phyloP scores from a whole-genome alignment of 2,888 invertebrate species.

The Eupithecia exiguata region DNA sequence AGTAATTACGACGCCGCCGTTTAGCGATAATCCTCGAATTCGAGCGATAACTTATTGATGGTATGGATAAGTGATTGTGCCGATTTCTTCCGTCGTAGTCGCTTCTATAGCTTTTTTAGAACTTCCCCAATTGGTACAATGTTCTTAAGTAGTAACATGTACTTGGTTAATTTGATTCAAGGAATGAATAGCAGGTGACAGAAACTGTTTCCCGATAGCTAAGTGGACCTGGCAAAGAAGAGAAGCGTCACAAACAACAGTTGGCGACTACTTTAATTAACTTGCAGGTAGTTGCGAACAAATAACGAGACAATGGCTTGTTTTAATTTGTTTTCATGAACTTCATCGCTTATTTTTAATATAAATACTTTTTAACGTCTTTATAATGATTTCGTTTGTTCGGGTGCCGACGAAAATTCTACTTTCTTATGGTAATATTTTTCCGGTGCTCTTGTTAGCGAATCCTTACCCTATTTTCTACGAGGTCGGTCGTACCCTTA shows the following conservation, averaged over 20 bases:
- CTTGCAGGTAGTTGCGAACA: slow-evolving; percentile 29
- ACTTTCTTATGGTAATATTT: slow-evolving; percentile 10
- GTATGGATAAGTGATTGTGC: slow-evolving; percentile 21
- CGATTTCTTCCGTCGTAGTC: slow-evolving; percentile 21
- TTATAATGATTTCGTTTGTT: neutral
- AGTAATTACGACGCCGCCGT: slow-evolving; percentile 26
- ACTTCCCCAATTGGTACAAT: neutral
- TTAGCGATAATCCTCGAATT: slow-evolving; percentile 27
- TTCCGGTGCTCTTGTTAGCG: slow-evolving; percentile 3
- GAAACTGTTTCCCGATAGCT: neutral
- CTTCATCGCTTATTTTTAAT: slow-evolving; percentile 7
- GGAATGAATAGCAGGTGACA: neutral
- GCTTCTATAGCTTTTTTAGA: slow-evolving; percentile 11
- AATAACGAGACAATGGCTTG: slow-evolving; percentile 23
- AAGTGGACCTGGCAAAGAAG: slow-evolving; percentile 19
- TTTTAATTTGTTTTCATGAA: slow-evolving; percentile 28
- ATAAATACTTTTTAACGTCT: slow-evolving; percentile 9
- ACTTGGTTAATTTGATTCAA: neutral
- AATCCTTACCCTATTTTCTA: neutral
- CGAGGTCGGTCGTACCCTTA: neutral
- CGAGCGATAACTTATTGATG: slow-evolving; percentile 24
- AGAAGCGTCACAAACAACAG: slow-evolving; percentile 27
- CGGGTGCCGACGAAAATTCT: neutral
- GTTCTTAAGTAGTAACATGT: neutral
- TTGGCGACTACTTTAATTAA: slow-evolving; percentile 30